phyloP scores from a whole-genome alignment of 2,888 invertebrate genomes.

The Tetranychus truncatus region DNA sequence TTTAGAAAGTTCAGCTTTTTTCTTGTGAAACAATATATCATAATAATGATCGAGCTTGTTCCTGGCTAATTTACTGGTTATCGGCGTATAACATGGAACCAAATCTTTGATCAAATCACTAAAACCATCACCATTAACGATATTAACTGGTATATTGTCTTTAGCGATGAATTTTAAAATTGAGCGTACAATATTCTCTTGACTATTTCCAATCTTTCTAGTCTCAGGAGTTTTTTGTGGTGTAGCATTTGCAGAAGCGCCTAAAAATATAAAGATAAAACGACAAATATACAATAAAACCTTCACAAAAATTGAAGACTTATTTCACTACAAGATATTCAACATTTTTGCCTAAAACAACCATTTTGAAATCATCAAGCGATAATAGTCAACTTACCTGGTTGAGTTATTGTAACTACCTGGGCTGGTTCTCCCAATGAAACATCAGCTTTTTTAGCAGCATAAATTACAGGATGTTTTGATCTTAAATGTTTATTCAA shows the following conservation, averaged over 20 bases:
- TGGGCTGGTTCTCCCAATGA: not conserved
- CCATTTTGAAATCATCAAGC: not conserved
- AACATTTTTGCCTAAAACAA: no score
- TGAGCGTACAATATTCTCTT: not conserved
- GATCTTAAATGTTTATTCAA: slow-evolving; percentile 10
- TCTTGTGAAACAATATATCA: not conserved
- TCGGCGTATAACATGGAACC: not conserved
- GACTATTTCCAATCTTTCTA: not conserved
- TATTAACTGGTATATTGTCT: slow-evolving; percentile 3
- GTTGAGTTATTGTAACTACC: not conserved
- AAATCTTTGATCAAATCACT: slow-evolving; percentile 9
- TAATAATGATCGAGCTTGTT: not conserved
- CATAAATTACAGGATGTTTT: slow-evolving; percentile 3
- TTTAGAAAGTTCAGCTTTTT: not conserved
- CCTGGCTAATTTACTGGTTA: not conserved
- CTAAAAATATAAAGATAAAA: not conserved
- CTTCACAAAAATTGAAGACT: no score
- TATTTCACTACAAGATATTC: no score
- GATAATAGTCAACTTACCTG: not conserved
- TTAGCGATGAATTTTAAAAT: slow-evolving; percentile 4
- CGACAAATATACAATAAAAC: no score
- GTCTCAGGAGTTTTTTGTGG: not conserved
- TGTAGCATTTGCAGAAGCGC: not conserved
- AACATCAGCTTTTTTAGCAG: not conserved
- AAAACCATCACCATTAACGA: not conserved